Base-by-base conservation (phyloP, 2,113 vertebrate genomes). In the Mesembrinibis cayennensis region DNA sequence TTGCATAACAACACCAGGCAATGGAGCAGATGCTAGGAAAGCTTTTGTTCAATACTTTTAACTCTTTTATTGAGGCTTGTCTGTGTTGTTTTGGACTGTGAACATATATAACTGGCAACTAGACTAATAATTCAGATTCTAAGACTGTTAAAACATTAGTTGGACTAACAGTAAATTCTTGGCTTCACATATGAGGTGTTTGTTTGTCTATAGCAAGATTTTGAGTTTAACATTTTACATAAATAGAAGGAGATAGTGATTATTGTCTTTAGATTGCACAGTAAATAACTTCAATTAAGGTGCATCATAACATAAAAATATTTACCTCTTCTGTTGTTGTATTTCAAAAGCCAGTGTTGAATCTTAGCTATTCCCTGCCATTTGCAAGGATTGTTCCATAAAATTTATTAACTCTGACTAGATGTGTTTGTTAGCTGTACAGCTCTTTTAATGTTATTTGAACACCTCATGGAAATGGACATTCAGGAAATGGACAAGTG, bases 11-110 rank as follows among this genome's bases (percentile, higher is more conserved):
- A 5, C 19, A 53, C 14, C 26, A 42, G 17, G 29, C 4, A 85
- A 38, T 13, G 14, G 6, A 82, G 23, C 19, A 82, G 32, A 70
- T 14, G 47, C 9, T 21, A 5, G 34, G 26, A 66, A 67, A 89
- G 15, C 4, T 49, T 85, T 61, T 2, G 2, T 61, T 13, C 9
- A 18, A 16, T 58, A 16, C 50, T 84, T 78, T 56, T 3, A 61
- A 56, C 30, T 16, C 13, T 10, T 61, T 52, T 70, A 19, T 56
- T 0, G 0, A 65, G 40, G 4, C 3, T 70, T 6, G 0, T 38
- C 34, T 74, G 2, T 40, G 8, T 78, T 88, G 40, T 15, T 82
- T 73, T 49, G n/a, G 13, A 42, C n/a, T 47, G 7, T 50, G 45
- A 73, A 52, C 14, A 12, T 47, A 5, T 34, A 58, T 62, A 79